These are phyloP conservation scores for Lithophane semibrunnea DNA, from an alignment of 2,888 invertebrate species.

Conservation along the genomic window DNA sequence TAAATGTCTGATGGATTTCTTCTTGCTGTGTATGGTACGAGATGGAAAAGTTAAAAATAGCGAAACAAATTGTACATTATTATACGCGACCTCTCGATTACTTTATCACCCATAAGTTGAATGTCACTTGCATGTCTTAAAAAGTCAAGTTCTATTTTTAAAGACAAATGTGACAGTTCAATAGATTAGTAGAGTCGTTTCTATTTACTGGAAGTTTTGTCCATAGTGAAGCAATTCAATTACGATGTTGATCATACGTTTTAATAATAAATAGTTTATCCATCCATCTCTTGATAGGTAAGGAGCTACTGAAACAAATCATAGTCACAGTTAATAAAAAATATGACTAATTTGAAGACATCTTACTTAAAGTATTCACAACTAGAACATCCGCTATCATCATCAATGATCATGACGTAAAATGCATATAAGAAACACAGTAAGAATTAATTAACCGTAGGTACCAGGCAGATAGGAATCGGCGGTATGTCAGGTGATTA, in stretches of 20 bases:
- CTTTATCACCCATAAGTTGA: neutral
- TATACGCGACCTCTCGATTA: neutral
- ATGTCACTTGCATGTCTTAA: neutral
- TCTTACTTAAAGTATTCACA: slow-evolving; percentile 62
- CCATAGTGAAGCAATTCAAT: neutral
- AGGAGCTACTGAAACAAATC: slow-evolving; percentile 4
- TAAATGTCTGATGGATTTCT: slow-evolving; percentile 37
- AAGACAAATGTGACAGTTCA: neutral
- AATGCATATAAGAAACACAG: slow-evolving; percentile 77
- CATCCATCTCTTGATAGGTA: no score
- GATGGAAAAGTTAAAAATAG: neutral
- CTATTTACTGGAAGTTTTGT: neutral
- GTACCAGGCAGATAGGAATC: slow-evolving; percentile 83
- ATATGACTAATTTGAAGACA: slow-evolving; percentile 62
- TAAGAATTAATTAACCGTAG: slow-evolving; percentile 86
- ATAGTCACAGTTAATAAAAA: slow-evolving; percentile 11
- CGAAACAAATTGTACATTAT: no score
- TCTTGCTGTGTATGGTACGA: neutral
- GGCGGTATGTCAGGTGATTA: slow-evolving; percentile 87
- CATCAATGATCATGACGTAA: slow-evolving; percentile 67
- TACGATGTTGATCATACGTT: neutral
- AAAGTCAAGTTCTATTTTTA: neutral
- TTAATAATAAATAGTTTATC: neutral
- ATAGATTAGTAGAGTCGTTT: neutral
- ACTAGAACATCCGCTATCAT: slow-evolving; percentile 67